Evolutionary conservation across 2,888 invertebrate genomes (phyloP).

Genomic region (Caenorhabditis sp.): DNA sequence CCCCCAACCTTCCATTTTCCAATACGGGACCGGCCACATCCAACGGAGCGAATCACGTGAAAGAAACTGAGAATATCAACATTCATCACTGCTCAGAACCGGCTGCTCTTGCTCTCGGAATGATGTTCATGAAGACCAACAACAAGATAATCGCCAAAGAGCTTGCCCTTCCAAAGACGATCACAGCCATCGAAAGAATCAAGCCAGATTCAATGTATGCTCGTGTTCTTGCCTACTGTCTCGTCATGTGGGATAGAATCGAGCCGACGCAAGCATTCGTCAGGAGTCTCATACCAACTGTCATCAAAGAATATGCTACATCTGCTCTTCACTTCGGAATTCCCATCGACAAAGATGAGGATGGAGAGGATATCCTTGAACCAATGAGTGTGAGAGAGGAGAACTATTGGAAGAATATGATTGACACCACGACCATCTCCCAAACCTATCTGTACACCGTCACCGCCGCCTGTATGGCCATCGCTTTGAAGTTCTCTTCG

Average conservation of each 20-base stretch:
- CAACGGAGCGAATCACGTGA: constrained; percentile 43
- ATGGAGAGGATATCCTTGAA: constrained; percentile 40
- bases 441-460: constrained; percentile 95
- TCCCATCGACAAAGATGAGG: constrained; percentile 40
- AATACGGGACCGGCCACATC: constrained; percentile 24
- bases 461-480: constrained; percentile 94
- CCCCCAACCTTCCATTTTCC: constrained; percentile 30
- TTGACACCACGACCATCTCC: constrained; percentile 73
- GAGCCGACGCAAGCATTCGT: constrained; percentile 71
- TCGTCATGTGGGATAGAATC: constrained; percentile 78
- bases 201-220: constrained; percentile 72
- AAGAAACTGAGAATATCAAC: constrained; percentile 88
- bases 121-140: constrained; percentile 92
- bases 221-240: constrained; percentile 71
- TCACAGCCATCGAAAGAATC: constrained; percentile 93
- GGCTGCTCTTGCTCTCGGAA: constrained; percentile 94
- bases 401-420: constrained; percentile 69
- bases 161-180: constrained; percentile 93
- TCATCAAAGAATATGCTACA: constrained; percentile 40
- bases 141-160: constrained; percentile 92
- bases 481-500: constrained; percentile 95
- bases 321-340: constrained; percentile 50
- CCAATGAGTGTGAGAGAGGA: constrained; percentile 57
- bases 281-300: constrained; percentile 65
- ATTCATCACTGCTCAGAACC: constrained; percentile 97